Percentiles rank a stretch among this genome's conserved stretches.
These are phyloP conservation scores for Barnardius zonarius DNA, from an alignment of 2,113 vertebrate genomes.

Conservation along the genomic window DNA sequence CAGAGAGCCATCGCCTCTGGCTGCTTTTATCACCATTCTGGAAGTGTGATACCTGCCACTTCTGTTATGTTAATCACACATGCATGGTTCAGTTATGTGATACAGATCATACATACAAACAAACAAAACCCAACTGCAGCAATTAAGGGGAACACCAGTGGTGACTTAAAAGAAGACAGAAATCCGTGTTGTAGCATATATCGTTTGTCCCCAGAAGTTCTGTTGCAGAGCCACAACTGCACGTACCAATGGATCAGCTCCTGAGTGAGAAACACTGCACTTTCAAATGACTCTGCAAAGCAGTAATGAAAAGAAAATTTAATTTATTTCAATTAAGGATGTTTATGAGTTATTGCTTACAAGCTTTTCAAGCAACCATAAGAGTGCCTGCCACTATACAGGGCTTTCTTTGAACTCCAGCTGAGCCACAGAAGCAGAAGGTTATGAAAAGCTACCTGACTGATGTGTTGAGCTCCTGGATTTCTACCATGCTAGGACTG, in stretches of 20 bases:
- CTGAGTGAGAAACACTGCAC: conserved; percentile 33
- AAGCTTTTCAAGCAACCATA: conserved; percentile 49
- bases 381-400: neutral
- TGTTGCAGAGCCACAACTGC: conserved; percentile 34
- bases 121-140: neutral
- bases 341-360: conserved; percentile 60
- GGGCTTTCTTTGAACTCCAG: neutral
- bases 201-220: conserved; percentile 1
- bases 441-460: conserved; percentile 50
- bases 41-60: neutral
- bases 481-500: conserved; percentile 54
- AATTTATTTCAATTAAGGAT: conserved; percentile 73
- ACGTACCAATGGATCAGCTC: conserved; percentile 16
- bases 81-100: rapidly evolving
- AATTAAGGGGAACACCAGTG: neutral
- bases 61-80: neutral
- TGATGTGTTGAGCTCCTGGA: conserved; percentile 45
- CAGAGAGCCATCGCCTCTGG: neutral
- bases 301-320: conserved; percentile 65
- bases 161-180: neutral
- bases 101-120: neutral
- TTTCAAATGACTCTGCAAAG: conserved; percentile 64
- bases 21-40: neutral
- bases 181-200: neutral
- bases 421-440: conserved; percentile 34